phyloP scores from a whole-genome alignment of 1,140 invertebrate genomes.

The Rhagoletis pomonella region DNA sequence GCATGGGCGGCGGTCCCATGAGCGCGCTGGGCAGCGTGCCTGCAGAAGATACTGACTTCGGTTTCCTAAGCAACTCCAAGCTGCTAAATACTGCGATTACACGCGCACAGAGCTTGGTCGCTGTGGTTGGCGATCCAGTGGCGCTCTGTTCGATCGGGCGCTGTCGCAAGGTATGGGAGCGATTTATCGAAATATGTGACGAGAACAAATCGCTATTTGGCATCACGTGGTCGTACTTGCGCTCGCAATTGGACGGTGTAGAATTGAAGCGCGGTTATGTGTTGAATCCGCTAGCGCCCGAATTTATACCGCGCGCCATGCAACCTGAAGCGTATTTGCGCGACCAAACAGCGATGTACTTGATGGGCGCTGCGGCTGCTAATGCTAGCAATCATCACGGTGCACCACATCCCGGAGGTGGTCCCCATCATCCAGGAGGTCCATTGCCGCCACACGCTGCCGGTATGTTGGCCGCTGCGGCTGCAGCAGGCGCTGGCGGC shows the following conservation, averaged over 20 bases:
- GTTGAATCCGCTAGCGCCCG: slow-evolving; percentile 88
- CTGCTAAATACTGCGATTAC: slow-evolving; percentile 92
- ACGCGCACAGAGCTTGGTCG: slow-evolving; percentile 89
- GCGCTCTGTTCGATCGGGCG: slow-evolving; percentile 88
- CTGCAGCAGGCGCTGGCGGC: background rate
- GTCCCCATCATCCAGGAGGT: slow-evolving; percentile 54
- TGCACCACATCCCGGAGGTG: slow-evolving; percentile 57
- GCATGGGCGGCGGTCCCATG: slow-evolving; percentile 8
- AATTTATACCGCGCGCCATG: slow-evolving; percentile 83
- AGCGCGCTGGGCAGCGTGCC: slow-evolving; percentile 63
- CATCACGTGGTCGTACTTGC: slow-evolving; percentile 81
- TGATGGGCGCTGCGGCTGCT: slow-evolving; percentile 64
- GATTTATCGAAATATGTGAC: slow-evolving; percentile 85
- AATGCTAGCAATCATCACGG: slow-evolving; percentile 65
- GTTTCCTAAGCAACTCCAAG: slow-evolving; percentile 90
- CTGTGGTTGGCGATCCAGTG: slow-evolving; percentile 91
- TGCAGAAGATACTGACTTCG: slow-evolving; percentile 83
- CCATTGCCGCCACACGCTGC: slow-evolving; percentile 58
- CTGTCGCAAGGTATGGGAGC: slow-evolving; percentile 90
- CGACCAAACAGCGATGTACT: slow-evolving; percentile 69
- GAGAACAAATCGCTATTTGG: slow-evolving; percentile 86
- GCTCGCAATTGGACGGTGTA: slow-evolving; percentile 82
- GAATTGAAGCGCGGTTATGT: slow-evolving; percentile 85
- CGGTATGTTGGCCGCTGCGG: slow-evolving; percentile 52
- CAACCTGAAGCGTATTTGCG: slow-evolving; percentile 75